These are phyloP conservation scores for Myotis brandtii DNA, from an alignment of 2,113 vertebrate genomes.

Conservation along the genomic window DNA sequence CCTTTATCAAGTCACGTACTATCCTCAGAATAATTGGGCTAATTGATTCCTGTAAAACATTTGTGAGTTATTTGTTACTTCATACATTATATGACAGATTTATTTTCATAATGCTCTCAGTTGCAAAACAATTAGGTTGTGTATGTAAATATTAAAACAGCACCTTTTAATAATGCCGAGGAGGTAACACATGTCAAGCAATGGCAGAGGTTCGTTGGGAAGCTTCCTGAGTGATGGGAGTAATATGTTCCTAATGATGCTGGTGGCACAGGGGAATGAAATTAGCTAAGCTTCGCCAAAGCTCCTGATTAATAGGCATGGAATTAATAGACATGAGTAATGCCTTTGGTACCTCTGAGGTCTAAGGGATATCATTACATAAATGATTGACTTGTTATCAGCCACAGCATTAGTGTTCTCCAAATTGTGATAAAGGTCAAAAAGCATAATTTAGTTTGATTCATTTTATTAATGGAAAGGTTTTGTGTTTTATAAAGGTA, in stretches of 20 bases:
- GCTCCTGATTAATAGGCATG: conserved; percentile 77
- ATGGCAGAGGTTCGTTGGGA: conserved; percentile 43
- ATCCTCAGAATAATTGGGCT: conserved; percentile 44
- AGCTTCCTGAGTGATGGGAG: conserved; percentile 34
- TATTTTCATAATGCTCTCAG: conserved; percentile 67
- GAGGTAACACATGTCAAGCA: conserved; percentile 46
- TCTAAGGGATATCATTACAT: conserved; percentile 75
- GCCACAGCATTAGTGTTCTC: conserved; percentile 71
- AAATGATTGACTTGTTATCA: conserved; percentile 77
- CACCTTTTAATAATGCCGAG: conserved; percentile 57
- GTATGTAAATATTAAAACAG: conserved; percentile 14
- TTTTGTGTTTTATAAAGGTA: conserved; percentile 73
- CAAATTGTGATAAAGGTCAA: conserved; percentile 75
- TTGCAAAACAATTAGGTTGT: conserved; percentile 71
- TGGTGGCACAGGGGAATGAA: neutral
- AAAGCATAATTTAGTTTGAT: conserved; percentile 81
- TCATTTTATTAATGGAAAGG: conserved; percentile 80
- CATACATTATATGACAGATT: conserved; percentile 59
- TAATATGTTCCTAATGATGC: conserved; percentile 63
- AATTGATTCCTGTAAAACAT: conserved; percentile 69
- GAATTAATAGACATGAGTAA: conserved; percentile 77
- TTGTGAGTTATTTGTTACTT: conserved; percentile 57
- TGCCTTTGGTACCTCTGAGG: conserved; percentile 69
- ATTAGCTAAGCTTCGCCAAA: conserved; percentile 73
- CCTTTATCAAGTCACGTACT: neutral